Evolutionary conservation across 1,140 invertebrate genomes (phyloP), one percentile per base, ranked within the genome.

Genomic region (Drosophila mojavensis): DNA sequence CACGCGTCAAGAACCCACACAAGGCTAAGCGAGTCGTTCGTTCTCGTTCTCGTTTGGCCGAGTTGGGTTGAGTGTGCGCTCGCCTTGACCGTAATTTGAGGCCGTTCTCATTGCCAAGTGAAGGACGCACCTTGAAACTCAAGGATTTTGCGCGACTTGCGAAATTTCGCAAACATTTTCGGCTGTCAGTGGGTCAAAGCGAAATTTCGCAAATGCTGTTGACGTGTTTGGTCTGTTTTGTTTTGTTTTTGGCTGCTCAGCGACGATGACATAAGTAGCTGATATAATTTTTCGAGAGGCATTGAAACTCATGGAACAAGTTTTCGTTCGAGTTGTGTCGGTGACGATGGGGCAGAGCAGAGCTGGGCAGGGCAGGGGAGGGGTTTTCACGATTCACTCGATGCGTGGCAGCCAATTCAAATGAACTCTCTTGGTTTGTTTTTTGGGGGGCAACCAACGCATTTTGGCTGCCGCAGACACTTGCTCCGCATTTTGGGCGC

Each of bases 121-220:
- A 91, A 89, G 81, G 84, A 89, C 79, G 74, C 77, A 91, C 89
- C 89, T 85, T 91, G 89, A 91, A 75, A 89, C 70, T 80, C 84
- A 88, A 89, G 84, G 84, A 88, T 84, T 88, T 88, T 81, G 63
- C 26, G 47, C 62, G 56, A 71, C 43, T 66, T 63, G 68, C 74
- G 63, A 70, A 80, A 75, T 80, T 80, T 83, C 47, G 84, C 84
- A 84, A 88, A 89, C 80, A 67, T 70, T 79, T 74, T 77, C 79
- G 73, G 41, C 11, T 61, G 45, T 65, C 76, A 89, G 55, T 88
- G 71, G 83, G 83, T 86, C 82, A 88, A 48, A 63, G 55, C 77
- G 45, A 78, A 72, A 78, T 78, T 84, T 79, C 48, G 71, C 54
- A 17, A 68, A 63, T 45, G 36, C 56, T 47, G 43, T 39, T 11